phyloP scores from a whole-genome alignment of 2,113 vertebrate genomes.

The Phrynosoma blainvillii region DNA sequence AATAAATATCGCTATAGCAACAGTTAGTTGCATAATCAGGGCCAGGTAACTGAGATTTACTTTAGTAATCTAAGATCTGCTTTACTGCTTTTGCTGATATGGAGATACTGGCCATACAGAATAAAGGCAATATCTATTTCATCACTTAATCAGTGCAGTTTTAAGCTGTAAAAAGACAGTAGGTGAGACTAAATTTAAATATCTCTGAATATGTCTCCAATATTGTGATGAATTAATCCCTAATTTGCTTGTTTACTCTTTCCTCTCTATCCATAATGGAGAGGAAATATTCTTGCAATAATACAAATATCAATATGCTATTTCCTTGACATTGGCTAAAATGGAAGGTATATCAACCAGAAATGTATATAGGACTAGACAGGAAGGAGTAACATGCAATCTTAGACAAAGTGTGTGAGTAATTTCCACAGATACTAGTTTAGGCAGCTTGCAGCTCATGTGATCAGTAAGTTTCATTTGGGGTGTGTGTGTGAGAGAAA shows the following conservation, averaged over 20 bases:
- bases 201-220: neutral
- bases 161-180: neutral
- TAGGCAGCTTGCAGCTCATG: neutral
- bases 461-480: neutral
- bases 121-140: neutral
- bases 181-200: neutral
- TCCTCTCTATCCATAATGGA: neutral
- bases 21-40: conserved; percentile 38
- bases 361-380: neutral
- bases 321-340: neutral
- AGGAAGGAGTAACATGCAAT: neutral
- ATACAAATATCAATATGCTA: neutral
- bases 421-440: neutral
- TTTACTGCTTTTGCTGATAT: neutral
- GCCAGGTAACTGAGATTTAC: conserved; percentile 12
- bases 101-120: neutral
- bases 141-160: neutral
- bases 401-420: neutral
- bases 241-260: neutral
- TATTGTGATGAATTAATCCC: neutral
- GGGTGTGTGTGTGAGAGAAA: too few species aligned
- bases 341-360: neutral
- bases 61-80: conserved; percentile 9
- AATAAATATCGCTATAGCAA: conserved; percentile 61
- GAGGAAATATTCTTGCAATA: neutral